Evolutionary conservation across 2,888 invertebrate genomes (phyloP), one percentile per base, ranked within the genome.

Genomic region (Aleiodes testaceus): DNA sequence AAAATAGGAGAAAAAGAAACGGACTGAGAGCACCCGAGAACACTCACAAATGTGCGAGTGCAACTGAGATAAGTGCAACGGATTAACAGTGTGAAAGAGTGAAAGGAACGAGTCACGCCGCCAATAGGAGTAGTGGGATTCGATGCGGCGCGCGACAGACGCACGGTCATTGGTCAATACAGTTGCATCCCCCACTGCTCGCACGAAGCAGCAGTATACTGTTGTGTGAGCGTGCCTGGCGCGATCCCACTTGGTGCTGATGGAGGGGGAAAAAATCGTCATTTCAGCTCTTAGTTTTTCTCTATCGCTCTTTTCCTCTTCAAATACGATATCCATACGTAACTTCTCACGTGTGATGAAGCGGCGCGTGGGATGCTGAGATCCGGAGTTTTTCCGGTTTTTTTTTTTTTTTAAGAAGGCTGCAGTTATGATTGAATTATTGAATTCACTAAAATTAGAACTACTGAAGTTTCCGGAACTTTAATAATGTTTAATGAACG

Each of bases 91-190:
- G n/a, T 14, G 61, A 44, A 2, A 12, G 26, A 66, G 61, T 14
- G 26, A 67, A 61, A 71, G 30, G 49, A 2, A 26, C 69, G 20
- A 67, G 66, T 61, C 66, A 47, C 65, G 59, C 70, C 72, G 79
- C 84, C 81, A 84, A 85, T 83, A 75, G 78, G 72, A 50, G 78
- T 70, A 74, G 75, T 77, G 79, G 79, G 80, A 85, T 84, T 81
- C 83, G 86, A 79, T 78, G 81, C 81, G 87, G 87, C 84, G 87
- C 84, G 82, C 84, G 87, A 84, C 87, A 79, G 77, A 75, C 74
- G 77, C 55, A 66, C 68, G 42, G 53, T 69, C 67, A 83, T 85
- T 87, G 86, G 86, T n/a, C 67, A 70, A 49, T 73, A 75, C 72
- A 52, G 73, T 75, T 70, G 70, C 30, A 30, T 45, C 79, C 80